These are phyloP conservation scores for Anarsia innoxiella DNA, from an alignment of 2,888 invertebrate genomes.

Conservation along the genomic window DNA sequence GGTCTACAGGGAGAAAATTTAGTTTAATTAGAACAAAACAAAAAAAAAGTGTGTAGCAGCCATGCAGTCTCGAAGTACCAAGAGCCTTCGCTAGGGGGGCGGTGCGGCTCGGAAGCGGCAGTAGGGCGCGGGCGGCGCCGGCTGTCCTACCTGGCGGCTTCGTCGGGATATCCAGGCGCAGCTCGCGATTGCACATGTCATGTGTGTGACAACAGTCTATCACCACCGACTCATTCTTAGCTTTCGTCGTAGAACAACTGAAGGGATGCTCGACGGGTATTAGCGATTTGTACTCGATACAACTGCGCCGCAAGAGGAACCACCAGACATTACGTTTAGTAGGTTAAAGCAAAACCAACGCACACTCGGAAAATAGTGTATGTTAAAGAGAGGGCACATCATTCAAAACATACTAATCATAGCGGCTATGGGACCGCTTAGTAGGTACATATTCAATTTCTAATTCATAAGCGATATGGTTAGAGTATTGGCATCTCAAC, in stretches of 20 bases:
- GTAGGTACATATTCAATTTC: slow-evolving; percentile 64
- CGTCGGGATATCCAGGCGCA: slow-evolving; percentile 80
- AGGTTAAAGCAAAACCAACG: slow-evolving; percentile 75
- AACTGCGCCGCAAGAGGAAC: slow-evolving; percentile 79
- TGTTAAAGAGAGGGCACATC: slow-evolving; percentile 62
- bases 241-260: slow-evolving; percentile 85
- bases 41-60: slow-evolving; percentile 36
- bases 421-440: slow-evolving; percentile 37
- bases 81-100: slow-evolving; percentile 18
- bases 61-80: slow-evolving; percentile 59
- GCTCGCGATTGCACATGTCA: slow-evolving; percentile 83
- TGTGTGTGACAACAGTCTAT: slow-evolving; percentile 87
- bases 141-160: slow-evolving; percentile 80
- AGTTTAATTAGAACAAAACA: slow-evolving; percentile 53
- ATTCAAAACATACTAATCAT: slow-evolving; percentile 61
- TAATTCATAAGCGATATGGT: slow-evolving; percentile 69
- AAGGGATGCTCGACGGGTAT: slow-evolving; percentile 87
- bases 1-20: slow-evolving; percentile 56
- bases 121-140: slow-evolving; percentile 29
- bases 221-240: slow-evolving; percentile 84
- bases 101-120: slow-evolving; percentile 29
- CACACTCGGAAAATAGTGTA: slow-evolving; percentile 67
- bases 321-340: slow-evolving; percentile 75
- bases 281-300: slow-evolving; percentile 82
- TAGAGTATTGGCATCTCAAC: slow-evolving; percentile 70